Conservation (phyloP, 2,888 invertebrate species). For the Orthosia gothica region DNA sequence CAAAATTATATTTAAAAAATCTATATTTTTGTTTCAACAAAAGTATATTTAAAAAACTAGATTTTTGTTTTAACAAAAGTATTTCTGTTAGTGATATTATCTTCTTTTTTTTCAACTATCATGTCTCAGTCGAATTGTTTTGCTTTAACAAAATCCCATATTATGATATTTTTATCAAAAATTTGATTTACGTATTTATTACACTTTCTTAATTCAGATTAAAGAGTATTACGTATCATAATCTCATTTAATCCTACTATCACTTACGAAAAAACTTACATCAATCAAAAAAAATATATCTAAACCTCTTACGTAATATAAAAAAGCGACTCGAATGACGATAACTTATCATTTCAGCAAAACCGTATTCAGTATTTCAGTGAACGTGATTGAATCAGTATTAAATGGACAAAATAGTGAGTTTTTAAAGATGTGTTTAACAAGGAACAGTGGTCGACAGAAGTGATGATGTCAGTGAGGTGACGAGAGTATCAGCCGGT, state of each 20-base stretch:
- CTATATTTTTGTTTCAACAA: too few relatives aligned
- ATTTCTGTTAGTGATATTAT: background rate
- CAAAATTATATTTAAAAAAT: too few relatives aligned
- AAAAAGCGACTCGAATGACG: constrained; percentile 74
- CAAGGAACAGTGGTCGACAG: constrained; percentile 75
- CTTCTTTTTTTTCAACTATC: background rate
- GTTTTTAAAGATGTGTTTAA: constrained; percentile 77
- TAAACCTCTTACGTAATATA: constrained; percentile 73
- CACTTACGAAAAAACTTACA: constrained; percentile 60
- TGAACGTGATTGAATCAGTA: constrained; percentile 77
- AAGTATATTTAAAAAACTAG: too few relatives aligned
- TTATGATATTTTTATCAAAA: constrained; percentile 7
- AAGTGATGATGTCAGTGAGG: constrained; percentile 85
- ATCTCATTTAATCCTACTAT: constrained; percentile 50
- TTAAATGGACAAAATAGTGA: constrained; percentile 79
- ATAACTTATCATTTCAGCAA: constrained; percentile 71
- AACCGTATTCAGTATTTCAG: constrained; percentile 62
- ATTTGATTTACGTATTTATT: constrained; percentile 33
- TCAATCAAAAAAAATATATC: constrained; percentile 74
- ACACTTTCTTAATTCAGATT: constrained; percentile 37
- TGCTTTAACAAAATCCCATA: background rate
- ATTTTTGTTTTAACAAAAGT: background rate
- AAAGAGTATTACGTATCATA: constrained; percentile 28
- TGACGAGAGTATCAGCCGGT: constrained; percentile 81
- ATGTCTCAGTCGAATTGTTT: background rate